phyloP scores from a whole-genome alignment of 2,797 vertebrate species.

The Momotus momota region DNA sequence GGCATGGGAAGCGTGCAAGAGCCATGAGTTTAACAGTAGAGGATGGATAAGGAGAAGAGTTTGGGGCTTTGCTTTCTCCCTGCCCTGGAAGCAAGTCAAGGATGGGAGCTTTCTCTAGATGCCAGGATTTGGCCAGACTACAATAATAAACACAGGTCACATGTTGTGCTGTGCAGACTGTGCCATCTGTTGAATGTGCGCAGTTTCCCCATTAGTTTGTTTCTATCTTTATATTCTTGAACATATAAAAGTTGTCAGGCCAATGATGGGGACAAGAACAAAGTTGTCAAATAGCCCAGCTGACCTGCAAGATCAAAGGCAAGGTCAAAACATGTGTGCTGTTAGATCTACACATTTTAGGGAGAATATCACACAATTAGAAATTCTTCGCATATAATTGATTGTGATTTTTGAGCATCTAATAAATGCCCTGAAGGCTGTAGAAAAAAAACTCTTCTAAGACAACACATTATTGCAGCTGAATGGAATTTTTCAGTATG shows the following conservation, averaged over 20 bases:
- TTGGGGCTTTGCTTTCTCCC: constrained; percentile 33
- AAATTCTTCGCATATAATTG: background rate
- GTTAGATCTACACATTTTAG: background rate
- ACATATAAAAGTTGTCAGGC: background rate
- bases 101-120: constrained; percentile 39
- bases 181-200: background rate
- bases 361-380: background rate
- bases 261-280: background rate
- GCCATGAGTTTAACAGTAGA: background rate
- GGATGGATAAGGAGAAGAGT: background rate
- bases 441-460: background rate
- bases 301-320: constrained; percentile 8
- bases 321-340: background rate
- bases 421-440: background rate
- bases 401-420: background rate
- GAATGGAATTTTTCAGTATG: background rate
- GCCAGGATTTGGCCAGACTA: constrained; percentile 27
- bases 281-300: background rate
- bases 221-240: constrained; percentile 31
- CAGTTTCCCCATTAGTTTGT: constrained; percentile 18
- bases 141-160: constrained; percentile 35
- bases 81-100: constrained; percentile 40
- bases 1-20: background rate
- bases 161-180: background rate
- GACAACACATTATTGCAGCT: background rate